Base-by-base conservation (phyloP, 2,888 invertebrate genomes). In the Agrotis segetum region DNA sequence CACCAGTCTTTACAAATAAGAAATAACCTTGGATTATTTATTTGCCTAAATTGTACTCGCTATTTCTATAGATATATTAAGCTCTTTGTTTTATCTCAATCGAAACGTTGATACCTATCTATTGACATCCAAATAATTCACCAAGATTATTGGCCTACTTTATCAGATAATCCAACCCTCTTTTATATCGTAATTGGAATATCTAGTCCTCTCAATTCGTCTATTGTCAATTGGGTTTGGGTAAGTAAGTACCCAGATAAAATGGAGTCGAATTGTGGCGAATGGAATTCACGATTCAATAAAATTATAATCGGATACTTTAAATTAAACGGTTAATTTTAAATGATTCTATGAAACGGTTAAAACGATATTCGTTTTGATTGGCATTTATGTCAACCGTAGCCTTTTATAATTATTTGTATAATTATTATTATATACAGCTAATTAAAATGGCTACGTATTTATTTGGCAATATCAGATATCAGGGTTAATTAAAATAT, bases 401-500 rank as follows among this genome's bases (percentile, higher is more conserved):
- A 13, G 11, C 4, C 19, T 67, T 16, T 24, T 1, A 24, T 29
- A 46, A 49, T 24, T 60, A 34, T 74, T 61, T 73, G 19, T 44
- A 6, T 17, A n/a, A n/a, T n/a, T n/a, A 44, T 7, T 68, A 49
- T 7, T 68, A 44, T 47, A 29, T 53, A 59, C 13, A 19, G 17
- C 24, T 19, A 14, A 34, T 44, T 53, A 16, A 44, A 19, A 11
- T 13, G 17, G 13, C 5, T 17, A 24, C 24, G 16, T 46, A 47
- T 9, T 50, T 6, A 4, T 60, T 62, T 62, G 19, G 49, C 44
- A 3, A 17, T 3, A 29, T n/a, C 13, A 16, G 5, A 4, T 34
- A 58, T 9, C 46, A 49, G 7, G 2, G 13, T 73, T 78, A 47
- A 77, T 78, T 68, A 73, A 65, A 64, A 63, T 61, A 19, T 13